These are phyloP conservation scores for Vireo griseus DNA, from an alignment of 2,797 vertebrate genomes.

Conservation along the genomic window DNA sequence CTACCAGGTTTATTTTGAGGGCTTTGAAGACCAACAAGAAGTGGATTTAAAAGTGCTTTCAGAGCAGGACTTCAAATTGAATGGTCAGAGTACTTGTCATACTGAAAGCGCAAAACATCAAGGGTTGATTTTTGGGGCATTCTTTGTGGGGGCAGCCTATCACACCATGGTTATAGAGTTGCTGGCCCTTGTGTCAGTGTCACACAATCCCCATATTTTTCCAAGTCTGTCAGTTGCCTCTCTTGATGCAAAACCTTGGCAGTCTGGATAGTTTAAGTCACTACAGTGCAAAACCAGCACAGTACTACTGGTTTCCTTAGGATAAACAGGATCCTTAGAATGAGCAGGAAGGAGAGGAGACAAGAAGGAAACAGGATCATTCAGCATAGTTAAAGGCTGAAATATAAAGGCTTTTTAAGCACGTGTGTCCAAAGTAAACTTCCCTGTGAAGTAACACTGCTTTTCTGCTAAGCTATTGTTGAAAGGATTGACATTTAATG, in stretches of 20 bases:
- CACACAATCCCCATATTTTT: accelerated
- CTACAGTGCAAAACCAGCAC: neutral
- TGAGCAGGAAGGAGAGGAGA: neutral
- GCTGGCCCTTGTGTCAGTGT: neutral
- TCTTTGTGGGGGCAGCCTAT: neutral
- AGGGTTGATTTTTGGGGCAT: neutral
- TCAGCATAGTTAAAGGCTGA: neutral
- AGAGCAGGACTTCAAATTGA: neutral
- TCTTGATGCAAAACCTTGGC: neutral
- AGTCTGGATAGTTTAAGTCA: neutral
- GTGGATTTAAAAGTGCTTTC: neutral
- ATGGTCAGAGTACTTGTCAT: neutral
- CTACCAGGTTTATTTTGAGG: neutral
- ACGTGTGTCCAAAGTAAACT: neutral
- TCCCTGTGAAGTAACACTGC: neutral
- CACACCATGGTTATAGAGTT: accelerated
- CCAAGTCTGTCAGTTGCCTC: neutral
- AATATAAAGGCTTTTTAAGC: neutral
- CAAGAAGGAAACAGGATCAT: neutral
- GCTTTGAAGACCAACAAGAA: neutral
- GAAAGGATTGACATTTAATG: neutral
- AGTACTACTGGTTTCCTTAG: neutral
- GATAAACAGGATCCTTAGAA: neutral
- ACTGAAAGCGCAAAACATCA: accelerated
- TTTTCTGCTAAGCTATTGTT: neutral